phyloP scores from a whole-genome alignment of 2,888 invertebrate genomes.

The Athetis lepigone region DNA sequence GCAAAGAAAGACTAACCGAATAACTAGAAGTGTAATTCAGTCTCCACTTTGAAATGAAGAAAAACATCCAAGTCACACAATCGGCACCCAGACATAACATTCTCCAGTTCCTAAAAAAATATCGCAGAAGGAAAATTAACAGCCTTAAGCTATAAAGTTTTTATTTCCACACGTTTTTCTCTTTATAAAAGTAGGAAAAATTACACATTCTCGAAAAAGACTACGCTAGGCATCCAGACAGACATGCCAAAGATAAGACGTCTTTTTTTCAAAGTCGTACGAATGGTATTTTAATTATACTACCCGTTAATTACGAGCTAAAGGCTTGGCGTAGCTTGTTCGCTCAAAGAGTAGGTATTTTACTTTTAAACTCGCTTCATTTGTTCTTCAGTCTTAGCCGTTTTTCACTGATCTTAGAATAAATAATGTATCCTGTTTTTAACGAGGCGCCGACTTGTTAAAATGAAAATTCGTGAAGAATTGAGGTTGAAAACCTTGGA shows the following conservation, averaged over 20 bases:
- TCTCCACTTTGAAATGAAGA: not conserved
- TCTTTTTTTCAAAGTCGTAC: constrained; percentile 78
- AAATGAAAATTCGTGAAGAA: not conserved
- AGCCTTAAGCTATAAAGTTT: constrained; percentile 1
- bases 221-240: constrained; percentile 44
- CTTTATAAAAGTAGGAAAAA: constrained; percentile 17
- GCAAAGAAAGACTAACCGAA: no score
- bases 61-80: not conserved
- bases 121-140: constrained; percentile 1
- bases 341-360: constrained; percentile 54
- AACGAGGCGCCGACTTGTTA: constrained; percentile 19
- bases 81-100: not conserved
- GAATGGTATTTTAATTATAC: constrained; percentile 88
- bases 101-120: not conserved
- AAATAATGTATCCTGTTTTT: constrained; percentile 33
- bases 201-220: constrained; percentile 38
- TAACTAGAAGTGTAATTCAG: no score
- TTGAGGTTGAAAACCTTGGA: not conserved
- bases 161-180: not conserved
- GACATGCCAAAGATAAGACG: constrained; percentile 59
- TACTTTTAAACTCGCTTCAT: constrained; percentile 51
- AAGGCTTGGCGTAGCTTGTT: constrained; percentile 59
- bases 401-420: constrained; percentile 35
- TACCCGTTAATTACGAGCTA: constrained; percentile 84
- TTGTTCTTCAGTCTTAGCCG: constrained; percentile 40